phyloP scores from a whole-genome alignment of 64 coral and sea anemone genomes.

The Montipora efflorescens region DNA sequence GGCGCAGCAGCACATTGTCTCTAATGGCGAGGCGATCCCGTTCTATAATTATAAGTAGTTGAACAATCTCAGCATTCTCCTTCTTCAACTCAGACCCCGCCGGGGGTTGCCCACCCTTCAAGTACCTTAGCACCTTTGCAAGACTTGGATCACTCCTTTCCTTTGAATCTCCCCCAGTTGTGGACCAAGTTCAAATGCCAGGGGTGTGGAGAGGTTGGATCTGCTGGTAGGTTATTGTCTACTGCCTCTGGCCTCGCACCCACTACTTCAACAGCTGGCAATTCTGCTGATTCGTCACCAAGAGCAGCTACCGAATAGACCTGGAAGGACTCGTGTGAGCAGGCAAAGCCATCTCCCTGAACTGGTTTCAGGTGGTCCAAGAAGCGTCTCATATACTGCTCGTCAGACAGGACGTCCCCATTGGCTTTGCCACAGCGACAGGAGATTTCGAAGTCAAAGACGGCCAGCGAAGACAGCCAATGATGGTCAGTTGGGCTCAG shows the following conservation, averaged over 20 bases:
- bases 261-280: conserved; percentile 59
- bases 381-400: conserved; percentile 34
- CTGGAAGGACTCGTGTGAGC: conserved; percentile 35
- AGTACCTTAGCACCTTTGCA: conserved; percentile 7
- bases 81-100: conserved; percentile 3
- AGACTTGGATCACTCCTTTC: conserved; percentile 31
- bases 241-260: conserved; percentile 55
- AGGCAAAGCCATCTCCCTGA: neutral
- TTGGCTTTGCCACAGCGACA: conserved; percentile 18
- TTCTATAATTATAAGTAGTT: conserved; percentile 18
- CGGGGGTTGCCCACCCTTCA: neutral
- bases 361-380: conserved; percentile 42
- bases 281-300: neutral
- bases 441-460: conserved; percentile 51
- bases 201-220: neutral
- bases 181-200: conserved; percentile 16
- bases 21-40: conserved; percentile 36
- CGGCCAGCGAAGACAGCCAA: conserved; percentile 6
- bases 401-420: conserved; percentile 11
- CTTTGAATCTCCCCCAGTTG: conserved; percentile 54
- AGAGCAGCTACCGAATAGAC: neutral
- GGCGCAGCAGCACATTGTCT: conserved; percentile 35
- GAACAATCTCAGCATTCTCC: neutral
- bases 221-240: neutral
- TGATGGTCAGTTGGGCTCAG: conserved; percentile 31